Evolutionary conservation across 1,140 invertebrate genomes (phyloP).

Genomic region (Lasaia peninsularis): DNA sequence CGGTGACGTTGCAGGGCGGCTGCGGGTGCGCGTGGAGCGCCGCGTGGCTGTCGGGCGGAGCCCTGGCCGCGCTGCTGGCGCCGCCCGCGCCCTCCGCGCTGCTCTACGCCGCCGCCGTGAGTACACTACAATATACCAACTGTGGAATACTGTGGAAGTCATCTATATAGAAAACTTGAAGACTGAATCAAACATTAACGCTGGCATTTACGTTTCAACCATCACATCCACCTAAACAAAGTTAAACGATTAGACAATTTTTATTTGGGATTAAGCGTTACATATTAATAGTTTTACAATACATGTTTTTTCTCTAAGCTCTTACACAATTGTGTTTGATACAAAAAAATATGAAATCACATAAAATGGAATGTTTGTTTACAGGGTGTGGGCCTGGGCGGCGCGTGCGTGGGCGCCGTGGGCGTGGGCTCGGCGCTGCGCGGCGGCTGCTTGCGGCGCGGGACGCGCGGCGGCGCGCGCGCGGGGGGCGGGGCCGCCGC

Average conservation of each 20-base stretch:
- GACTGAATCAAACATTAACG: too few species aligned
- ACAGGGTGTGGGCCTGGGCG: slow-evolving; percentile 22
- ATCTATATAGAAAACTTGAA: too few species aligned
- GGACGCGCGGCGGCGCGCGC: slow-evolving; percentile 22
- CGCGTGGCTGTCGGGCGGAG: slow-evolving; percentile 40
- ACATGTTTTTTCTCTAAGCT: too few species aligned
- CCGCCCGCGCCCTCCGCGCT: slow-evolving; percentile 36
- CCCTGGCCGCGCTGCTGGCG: slow-evolving; percentile 35
- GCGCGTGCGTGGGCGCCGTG: neutral
- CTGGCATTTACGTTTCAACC: too few species aligned
- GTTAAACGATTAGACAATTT: too few species aligned
- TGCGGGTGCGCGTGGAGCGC: slow-evolving; percentile 41
- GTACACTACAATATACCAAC: slow-evolving; percentile 17
- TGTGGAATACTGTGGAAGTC: too few species aligned
- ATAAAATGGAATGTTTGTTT: neutral
- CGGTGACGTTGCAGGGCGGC: slow-evolving; percentile 27
- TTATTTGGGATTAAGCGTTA: too few species aligned
- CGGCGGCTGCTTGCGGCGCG: too few species aligned
- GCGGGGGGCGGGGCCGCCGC: slow-evolving; percentile 22
- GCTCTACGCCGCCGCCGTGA: slow-evolving; percentile 37
- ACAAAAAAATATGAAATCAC: too few species aligned
- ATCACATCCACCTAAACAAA: too few species aligned
- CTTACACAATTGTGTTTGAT: too few species aligned
- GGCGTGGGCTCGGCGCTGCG: neutral
- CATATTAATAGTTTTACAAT: too few species aligned